Conservation (phyloP, 2,888 invertebrate species). For the Dicycla oo region DNA sequence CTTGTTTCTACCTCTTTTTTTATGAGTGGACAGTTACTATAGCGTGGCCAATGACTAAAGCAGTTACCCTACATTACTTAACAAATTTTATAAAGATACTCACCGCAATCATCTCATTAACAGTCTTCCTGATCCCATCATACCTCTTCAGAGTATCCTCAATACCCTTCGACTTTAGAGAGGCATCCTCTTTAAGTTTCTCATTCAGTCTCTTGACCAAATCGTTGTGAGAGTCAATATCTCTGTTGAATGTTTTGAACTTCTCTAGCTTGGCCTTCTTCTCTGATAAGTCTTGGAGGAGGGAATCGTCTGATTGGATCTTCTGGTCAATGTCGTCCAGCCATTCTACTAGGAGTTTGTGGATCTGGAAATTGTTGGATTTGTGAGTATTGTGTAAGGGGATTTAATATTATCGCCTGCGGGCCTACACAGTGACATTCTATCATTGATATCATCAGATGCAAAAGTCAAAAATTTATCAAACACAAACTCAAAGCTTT, state of each 20-base stretch:
- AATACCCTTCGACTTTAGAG: conserved; percentile 92
- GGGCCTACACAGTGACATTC: too few species aligned
- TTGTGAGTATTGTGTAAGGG: background rate
- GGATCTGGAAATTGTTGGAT: conserved; percentile 79
- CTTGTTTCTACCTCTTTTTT: too few species aligned
- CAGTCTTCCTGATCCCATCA: conserved; percentile 92
- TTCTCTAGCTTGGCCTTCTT: conserved; percentile 97
- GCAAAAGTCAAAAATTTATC: too few species aligned
- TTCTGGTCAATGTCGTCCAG: conserved; percentile 96
- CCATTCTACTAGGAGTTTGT: conserved; percentile 96
- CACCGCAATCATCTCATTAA: conserved; percentile 92
- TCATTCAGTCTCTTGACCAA: conserved; percentile 94
- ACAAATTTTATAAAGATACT: conserved; percentile 69
- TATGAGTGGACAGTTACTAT: too few species aligned
- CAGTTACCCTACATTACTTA: too few species aligned
- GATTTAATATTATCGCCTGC: background rate
- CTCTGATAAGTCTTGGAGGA: conserved; percentile 96
- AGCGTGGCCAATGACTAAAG: too few species aligned
- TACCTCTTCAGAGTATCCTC: conserved; percentile 93
- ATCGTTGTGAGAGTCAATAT: conserved; percentile 95
- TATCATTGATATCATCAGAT: too few species aligned
- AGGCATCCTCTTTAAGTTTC: conserved; percentile 93
- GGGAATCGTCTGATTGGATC: conserved; percentile 93
- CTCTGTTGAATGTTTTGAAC: conserved; percentile 95
- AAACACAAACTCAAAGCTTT: too few species aligned